A percentile compares a stretch with the other conserved stretches of the same genome.
Conservation (phyloP, 2,797 vertebrate species). For the Parambassis ranga region DNA sequence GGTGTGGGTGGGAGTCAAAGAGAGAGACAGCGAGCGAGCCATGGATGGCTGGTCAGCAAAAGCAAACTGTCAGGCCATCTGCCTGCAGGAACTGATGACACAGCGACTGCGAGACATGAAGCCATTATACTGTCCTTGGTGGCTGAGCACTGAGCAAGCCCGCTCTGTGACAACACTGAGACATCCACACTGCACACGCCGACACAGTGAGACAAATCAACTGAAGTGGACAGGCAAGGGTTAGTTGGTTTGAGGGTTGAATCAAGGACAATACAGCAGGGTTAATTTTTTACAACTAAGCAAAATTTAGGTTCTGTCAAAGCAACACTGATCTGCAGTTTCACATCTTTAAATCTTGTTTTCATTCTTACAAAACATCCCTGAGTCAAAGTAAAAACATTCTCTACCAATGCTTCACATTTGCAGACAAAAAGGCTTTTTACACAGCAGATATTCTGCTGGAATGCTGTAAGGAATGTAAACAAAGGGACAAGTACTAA, state of each 20-base stretch:
- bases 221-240: no score
- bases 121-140: conserved; percentile 69
- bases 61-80: conserved; percentile 57
- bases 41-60: conserved; percentile 55
- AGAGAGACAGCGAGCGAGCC: conserved; percentile 6
- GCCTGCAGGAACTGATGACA: conserved; percentile 70
- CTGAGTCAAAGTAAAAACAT: not conserved
- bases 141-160: conserved; percentile 47
- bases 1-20: conserved; percentile 12
- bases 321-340: not conserved
- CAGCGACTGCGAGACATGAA: conserved; percentile 61
- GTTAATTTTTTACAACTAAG: not conserved
- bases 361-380: not conserved
- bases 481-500: no score
- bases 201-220: conserved; percentile 30
- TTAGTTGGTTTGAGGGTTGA: no score
- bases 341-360: not conserved
- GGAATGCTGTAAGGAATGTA: no score
- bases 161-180: conserved; percentile 40
- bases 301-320: not conserved
- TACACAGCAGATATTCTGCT: not conserved
- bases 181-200: conserved; percentile 43
- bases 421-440: not conserved
- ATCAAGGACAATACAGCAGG: not conserved
- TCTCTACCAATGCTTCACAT: not conserved